Base-by-base conservation (phyloP, 2,888 invertebrate genomes). In the Choristoneura rosaceana region DNA sequence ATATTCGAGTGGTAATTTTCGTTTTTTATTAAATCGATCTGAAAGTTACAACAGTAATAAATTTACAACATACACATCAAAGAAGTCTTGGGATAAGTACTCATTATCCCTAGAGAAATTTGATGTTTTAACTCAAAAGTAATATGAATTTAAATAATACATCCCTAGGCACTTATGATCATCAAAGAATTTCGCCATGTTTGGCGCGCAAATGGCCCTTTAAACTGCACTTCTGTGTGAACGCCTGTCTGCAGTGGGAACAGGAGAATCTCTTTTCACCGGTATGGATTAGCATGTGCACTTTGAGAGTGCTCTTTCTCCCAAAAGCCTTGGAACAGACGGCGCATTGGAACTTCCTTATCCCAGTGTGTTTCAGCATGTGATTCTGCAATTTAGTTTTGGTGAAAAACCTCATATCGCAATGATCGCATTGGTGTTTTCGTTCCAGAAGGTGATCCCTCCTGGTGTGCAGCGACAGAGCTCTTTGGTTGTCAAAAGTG, bases 401-500 rank as follows among this genome's bases (percentile, higher is more conserved):
- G 0, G 79, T 79, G 68, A 85, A 91, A 52, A 90, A 90, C 7
- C 80, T 81, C 81, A 89, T 92, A 0, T 90, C 90, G 55, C 95
- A 95, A 10, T 93, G 85, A 0, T 81, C 79, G 62, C 95, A 95
- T 25, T 86, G 87, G 50, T 90, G 92, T 14, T 86, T 83, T 34
- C 85, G 80, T 70, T 91, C 90, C 81, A 88, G 78, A 4, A 94
- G 81, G 71, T 94, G 94, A 10, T 91, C 87, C 71, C 86, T 88
- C 74, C 86, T 90, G 3, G 82, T 86, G 58, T 91, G 91, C 0
- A 78, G 76, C 0, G 84, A 76, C 2, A 91, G 69, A 0, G 81
- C 76, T n/a, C 84, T 79, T 61, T 87, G 86, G 12, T 85, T 84
- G 9, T 80, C 78, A 59, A 90, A 91, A 0, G 83, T 83, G 2